Conservation (phyloP, 2,113 vertebrate genomes). For the Cyanoderma ruficeps region DNA sequence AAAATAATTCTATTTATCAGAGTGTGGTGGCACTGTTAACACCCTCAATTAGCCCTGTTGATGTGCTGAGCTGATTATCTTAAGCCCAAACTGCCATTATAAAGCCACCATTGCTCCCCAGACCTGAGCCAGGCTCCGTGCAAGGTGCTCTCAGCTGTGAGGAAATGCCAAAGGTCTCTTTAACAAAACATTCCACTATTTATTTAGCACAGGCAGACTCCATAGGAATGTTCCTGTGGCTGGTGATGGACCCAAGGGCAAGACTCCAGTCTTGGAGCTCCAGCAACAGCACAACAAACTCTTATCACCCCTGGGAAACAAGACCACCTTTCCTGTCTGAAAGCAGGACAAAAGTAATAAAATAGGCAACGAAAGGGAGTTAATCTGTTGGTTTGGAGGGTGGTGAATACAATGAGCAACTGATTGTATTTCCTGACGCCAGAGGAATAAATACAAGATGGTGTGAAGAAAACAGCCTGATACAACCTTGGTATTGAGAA, state of each 20-base stretch:
- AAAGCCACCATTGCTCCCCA: neutral
- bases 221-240: neutral
- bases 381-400: neutral
- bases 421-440: neutral
- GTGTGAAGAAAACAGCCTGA: neutral
- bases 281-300: neutral
- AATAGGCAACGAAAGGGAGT: neutral
- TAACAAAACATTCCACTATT: neutral
- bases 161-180: neutral
- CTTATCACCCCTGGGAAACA: neutral
- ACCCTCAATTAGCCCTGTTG: neutral
- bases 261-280: neutral
- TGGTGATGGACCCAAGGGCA: neutral
- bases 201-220: neutral
- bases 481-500: neutral
- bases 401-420: neutral
- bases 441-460: neutral
- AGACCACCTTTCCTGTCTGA: neutral
- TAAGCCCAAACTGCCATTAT: neutral
- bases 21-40: neutral
- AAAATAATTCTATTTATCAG: neutral
- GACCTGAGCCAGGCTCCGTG: neutral
- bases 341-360: neutral
- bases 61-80: neutral
- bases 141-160: neutral